Evolutionary conservation across 2,888 invertebrate species (phyloP).

Genomic region (Ramazzottius varieornatus): DNA sequence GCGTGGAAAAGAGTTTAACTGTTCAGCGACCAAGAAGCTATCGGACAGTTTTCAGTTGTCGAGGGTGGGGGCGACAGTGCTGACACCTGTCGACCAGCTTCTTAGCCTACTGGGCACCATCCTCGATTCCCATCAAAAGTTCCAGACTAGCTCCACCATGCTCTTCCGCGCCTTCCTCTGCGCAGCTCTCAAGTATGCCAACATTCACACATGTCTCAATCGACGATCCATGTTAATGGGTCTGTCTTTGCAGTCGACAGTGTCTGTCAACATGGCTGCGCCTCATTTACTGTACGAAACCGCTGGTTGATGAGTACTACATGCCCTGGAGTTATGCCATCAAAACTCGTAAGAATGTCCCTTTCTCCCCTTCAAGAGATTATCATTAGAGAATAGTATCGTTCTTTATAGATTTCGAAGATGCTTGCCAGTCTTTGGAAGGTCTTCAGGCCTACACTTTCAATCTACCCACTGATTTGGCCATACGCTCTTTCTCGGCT

Average conservation of each 20-base stretch:
- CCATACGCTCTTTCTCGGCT: conserved; percentile 82
- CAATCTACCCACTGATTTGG: conserved; percentile 78
- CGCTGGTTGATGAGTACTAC: conserved; percentile 28
- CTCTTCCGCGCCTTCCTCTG: conserved; percentile 96
- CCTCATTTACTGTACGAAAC: conserved; percentile 53
- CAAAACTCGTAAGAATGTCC: conserved; percentile 53
- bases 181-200: conserved; percentile 64
- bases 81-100: conserved; percentile 54
- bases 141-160: conserved; percentile 77
- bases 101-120: conserved; percentile 74
- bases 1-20: conserved; percentile 74
- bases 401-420: conserved; percentile 51
- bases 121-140: conserved; percentile 59
- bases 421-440: conserved; percentile 67
- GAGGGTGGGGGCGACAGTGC: conserved; percentile 57
- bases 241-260: conserved; percentile 37
- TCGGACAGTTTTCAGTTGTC: conserved; percentile 82
- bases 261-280: conserved; percentile 80
- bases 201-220: conserved; percentile 2
- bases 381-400: background rate
- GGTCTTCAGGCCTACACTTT: conserved; percentile 56
- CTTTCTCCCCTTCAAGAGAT: background rate
- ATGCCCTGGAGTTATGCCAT: conserved; percentile 66
- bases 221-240: background rate
- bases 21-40: conserved; percentile 74